A percentile compares a stretch with the other conserved stretches of the same genome.
Evolutionary conservation across 1,140 invertebrate species (phyloP).

Genomic region (Hirudo medicinalis): DNA sequence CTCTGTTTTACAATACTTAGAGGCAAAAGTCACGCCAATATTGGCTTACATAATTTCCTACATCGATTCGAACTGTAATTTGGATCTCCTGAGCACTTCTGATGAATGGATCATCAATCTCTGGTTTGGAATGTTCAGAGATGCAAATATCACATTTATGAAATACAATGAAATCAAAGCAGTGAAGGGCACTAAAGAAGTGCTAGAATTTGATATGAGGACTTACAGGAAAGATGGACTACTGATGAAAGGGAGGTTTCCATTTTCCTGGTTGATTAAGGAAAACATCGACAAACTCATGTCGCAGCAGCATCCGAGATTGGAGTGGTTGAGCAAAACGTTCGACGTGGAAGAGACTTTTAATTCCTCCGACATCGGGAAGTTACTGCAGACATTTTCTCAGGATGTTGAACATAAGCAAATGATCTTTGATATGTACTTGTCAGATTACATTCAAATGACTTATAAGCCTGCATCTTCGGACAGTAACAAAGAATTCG

Average conservation of each 20-base stretch:
- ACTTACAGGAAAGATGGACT: conserved; percentile 21
- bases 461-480: too few species aligned
- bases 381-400: too few species aligned
- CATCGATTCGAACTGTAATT: conserved; percentile 30
- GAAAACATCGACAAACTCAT: conserved; percentile 26
- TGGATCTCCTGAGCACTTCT: conserved; percentile 26
- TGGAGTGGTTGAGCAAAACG: too few species aligned
- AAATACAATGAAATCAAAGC: conserved; percentile 10
- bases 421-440: too few species aligned
- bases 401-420: too few species aligned
- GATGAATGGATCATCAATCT: conserved; percentile 23
- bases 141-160: conserved; percentile 1
- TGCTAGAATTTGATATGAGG: conserved; percentile 25
- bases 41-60: conserved; percentile 29
- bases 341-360: too few species aligned
- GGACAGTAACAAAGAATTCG: too few species aligned
- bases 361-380: too few species aligned
- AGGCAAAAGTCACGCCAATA: conserved; percentile 28
- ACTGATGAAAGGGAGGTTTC: conserved; percentile 23
- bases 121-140: conserved; percentile 25
- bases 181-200: conserved; percentile 15
- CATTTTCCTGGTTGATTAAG: conserved; percentile 31
- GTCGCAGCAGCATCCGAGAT: background rate
- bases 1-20: conserved; percentile 27
- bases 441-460: too few species aligned